Evolutionary conservation across 2,888 invertebrate genomes (phyloP).

Genomic region (Fissipunctia ypsillon): DNA sequence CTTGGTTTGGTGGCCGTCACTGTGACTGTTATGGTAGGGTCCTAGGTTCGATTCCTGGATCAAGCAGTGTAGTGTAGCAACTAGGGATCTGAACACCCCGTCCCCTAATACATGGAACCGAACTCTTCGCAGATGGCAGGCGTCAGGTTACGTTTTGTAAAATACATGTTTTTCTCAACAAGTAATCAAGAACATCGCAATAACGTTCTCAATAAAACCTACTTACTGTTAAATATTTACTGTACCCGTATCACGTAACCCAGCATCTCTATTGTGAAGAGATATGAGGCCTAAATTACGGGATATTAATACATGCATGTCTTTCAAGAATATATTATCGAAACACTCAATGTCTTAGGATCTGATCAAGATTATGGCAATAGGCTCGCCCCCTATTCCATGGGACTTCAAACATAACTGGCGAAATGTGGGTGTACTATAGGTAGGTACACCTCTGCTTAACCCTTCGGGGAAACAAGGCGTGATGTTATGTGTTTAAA

Average conservation of each 20-base stretch:
- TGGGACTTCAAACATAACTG: too few relatives aligned
- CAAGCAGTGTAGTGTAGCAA: background rate
- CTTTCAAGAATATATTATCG: background rate
- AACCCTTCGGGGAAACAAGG: too few relatives aligned
- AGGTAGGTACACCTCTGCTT: too few relatives aligned
- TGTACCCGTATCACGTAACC: conserved; percentile 69
- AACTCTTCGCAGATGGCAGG: background rate
- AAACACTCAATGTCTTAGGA: too few relatives aligned
- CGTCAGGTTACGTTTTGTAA: background rate
- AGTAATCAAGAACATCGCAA: conserved; percentile 46
- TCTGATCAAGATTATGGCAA: too few relatives aligned
- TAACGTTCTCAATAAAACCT: conserved; percentile 41
- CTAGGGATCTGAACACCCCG: background rate
- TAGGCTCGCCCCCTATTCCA: too few relatives aligned
- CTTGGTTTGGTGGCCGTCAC: background rate
- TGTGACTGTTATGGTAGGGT: background rate
- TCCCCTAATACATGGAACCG: background rate
- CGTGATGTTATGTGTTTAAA: too few relatives aligned
- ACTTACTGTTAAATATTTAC: conserved; percentile 46
- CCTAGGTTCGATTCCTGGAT: too few relatives aligned
- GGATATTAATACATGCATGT: background rate
- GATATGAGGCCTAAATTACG: conserved; percentile 65
- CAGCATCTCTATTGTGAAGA: conserved; percentile 62
- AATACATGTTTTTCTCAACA: conserved; percentile 35
- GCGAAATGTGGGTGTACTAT: too few relatives aligned